These are phyloP conservation scores for Vicugna pacos DNA, from an alignment of 2,113 vertebrate species.

Conservation along the genomic window DNA sequence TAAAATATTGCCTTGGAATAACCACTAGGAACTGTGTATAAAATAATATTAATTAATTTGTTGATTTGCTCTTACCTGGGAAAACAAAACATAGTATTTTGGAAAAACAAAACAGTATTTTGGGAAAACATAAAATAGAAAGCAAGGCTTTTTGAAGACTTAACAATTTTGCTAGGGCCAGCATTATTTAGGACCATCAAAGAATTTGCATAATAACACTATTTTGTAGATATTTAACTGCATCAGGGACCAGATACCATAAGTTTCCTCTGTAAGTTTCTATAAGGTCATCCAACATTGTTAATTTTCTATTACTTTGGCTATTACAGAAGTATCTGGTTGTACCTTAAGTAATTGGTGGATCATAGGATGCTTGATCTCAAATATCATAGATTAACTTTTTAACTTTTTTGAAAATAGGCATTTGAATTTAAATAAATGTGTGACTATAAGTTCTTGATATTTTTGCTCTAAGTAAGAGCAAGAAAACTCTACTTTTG, in stretches of 20 bases:
- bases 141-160: not conserved
- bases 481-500: not conserved
- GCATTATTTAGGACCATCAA: constrained; percentile 36
- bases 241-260: not conserved
- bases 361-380: not conserved
- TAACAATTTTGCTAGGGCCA: not conserved
- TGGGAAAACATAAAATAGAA: not conserved
- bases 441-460: not conserved
- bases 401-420: not conserved
- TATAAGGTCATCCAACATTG: constrained; percentile 17
- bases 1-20: constrained; percentile 15
- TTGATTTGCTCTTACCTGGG: constrained; percentile 6
- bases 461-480: not conserved
- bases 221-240: not conserved
- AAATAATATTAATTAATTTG: not conserved
- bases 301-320: constrained; percentile 19
- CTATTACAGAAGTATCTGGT: not conserved
- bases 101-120: not conserved
- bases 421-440: not conserved
- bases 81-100: constrained; percentile 9
- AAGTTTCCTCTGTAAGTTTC: constrained; percentile 6
- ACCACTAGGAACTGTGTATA: not conserved
- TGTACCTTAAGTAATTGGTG: not conserved
- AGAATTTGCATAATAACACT: not conserved
- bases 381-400: not conserved